Percentiles rank a stretch among this genome's conserved stretches.
Conservation (phyloP, 2,797 vertebrate species). For the Gymnoscopelus microlampas region DNA sequence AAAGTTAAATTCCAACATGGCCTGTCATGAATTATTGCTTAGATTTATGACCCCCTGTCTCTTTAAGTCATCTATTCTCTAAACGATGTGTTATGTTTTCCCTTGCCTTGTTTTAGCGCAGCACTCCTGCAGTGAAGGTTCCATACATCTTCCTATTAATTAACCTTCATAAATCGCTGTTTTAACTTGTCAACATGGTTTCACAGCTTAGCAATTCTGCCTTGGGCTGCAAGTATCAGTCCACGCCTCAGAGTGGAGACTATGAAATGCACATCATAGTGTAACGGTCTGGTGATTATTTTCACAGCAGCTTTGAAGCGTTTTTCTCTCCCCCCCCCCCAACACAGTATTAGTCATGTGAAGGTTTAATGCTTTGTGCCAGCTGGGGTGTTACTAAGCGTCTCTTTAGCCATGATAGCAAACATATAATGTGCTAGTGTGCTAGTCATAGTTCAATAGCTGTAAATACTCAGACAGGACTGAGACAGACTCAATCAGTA, state of each 20-base stretch:
- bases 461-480: not conserved
- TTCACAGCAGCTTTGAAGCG: conserved; percentile 45
- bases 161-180: conserved; percentile 31
- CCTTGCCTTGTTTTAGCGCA: not conserved
- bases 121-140: not conserved
- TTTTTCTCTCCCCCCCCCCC: conserved; percentile 8
- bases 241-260: conserved; percentile 23
- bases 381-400: conserved; percentile 32
- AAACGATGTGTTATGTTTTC: conserved; percentile 1
- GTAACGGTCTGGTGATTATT: conserved; percentile 42
- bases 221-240: conserved; percentile 37
- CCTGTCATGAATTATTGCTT: too few species aligned
- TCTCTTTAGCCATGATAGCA: conserved; percentile 33
- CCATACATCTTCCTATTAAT: conserved; percentile 17
- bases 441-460: conserved; percentile 23
- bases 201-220: conserved; percentile 43
- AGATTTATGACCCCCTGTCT: not conserved
- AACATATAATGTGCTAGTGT: conserved; percentile 16
- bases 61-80: conserved; percentile 3
- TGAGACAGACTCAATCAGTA: not conserved
- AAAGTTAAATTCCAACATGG: too few species aligned
- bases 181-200: conserved; percentile 55
- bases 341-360: conserved; percentile 25
- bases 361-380: conserved; percentile 31
- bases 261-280: conserved; percentile 34